Evolutionary conservation across 2,797 vertebrate genomes (phyloP).

Genomic region (Alfaro cultratus): DNA sequence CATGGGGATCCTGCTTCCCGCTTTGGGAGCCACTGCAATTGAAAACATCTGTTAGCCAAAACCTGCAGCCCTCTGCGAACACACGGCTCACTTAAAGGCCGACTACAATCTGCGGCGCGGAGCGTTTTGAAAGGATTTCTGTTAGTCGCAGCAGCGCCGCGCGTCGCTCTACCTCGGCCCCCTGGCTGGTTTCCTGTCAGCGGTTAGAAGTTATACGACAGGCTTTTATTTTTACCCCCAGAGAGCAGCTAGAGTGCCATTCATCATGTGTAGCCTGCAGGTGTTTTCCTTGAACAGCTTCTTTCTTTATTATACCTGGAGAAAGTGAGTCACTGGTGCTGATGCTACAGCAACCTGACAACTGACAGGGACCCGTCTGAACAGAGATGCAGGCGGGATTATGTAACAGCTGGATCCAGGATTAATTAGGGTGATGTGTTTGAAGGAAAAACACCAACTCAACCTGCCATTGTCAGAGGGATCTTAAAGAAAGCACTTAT

Average conservation of each 20-base stretch:
- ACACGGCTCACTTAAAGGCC: slow-evolving; percentile 30
- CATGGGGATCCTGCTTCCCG: not conserved
- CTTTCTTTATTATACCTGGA: slow-evolving; percentile 47
- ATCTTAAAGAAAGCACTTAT: slow-evolving; percentile 32
- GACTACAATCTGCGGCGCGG: slow-evolving; percentile 33
- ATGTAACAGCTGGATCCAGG: slow-evolving; percentile 5
- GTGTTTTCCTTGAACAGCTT: slow-evolving; percentile 24
- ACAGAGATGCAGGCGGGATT: slow-evolving; percentile 19
- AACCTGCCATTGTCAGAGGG: not conserved
- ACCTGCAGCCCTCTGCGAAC: slow-evolving; percentile 39
- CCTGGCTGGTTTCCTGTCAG: slow-evolving; percentile 45
- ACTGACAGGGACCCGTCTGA: slow-evolving; percentile 28
- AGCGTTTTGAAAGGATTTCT: slow-evolving; percentile 37
- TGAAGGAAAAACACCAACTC: slow-evolving; percentile 17
- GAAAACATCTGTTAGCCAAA: slow-evolving; percentile 38
- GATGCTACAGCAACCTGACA: slow-evolving; percentile 17
- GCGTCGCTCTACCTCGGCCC: slow-evolving; percentile 26
- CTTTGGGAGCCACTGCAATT: not conserved
- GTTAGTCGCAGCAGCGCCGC: slow-evolving; percentile 29
- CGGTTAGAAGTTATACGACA: slow-evolving; percentile 11
- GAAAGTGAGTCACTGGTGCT: slow-evolving; percentile 44
- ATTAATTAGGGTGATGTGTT: slow-evolving; percentile 21
- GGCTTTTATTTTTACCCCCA: slow-evolving; percentile 31
- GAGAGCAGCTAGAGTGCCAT: slow-evolving; percentile 28
- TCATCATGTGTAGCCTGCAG: slow-evolving; percentile 29